Conservation (phyloP, 1,140 invertebrate genomes). For the Neodiprion lecontei region DNA sequence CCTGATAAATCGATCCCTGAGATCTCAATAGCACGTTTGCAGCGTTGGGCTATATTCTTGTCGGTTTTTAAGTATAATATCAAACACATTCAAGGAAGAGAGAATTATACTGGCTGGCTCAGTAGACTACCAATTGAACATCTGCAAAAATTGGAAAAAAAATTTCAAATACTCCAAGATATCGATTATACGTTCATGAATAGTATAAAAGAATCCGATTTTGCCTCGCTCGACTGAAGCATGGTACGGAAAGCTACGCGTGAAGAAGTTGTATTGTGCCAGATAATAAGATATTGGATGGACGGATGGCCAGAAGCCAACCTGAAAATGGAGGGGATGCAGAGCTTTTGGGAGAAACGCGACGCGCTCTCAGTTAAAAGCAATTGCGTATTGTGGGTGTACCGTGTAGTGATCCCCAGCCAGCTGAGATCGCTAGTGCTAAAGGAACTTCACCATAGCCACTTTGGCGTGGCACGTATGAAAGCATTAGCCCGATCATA, state of each 20-base stretch:
- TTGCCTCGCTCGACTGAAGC: background rate
- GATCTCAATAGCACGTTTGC: conserved; percentile 42
- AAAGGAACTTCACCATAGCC: conserved; percentile 48
- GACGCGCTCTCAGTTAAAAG: conserved; percentile 26
- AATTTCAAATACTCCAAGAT: background rate
- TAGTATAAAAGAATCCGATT: background rate
- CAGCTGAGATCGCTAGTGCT: conserved; percentile 36
- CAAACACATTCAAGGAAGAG: conserved; percentile 37
- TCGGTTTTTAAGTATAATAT: conserved; percentile 48
- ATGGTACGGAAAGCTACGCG: conserved; percentile 14
- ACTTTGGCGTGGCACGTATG: conserved; percentile 55
- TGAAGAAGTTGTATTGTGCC: conserved; percentile 2
- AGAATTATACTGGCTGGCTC: conserved; percentile 29
- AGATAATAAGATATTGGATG: conserved; percentile 12
- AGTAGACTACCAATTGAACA: conserved; percentile 14
- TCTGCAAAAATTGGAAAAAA: background rate
- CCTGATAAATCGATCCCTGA: conserved; percentile 37
- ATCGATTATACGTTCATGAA: background rate
- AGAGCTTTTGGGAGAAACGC: conserved; percentile 11
- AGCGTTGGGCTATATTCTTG: conserved; percentile 51
- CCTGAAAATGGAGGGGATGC: background rate
- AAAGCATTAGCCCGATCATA: conserved; percentile 51
- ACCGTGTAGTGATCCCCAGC: conserved; percentile 49
- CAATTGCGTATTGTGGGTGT: conserved; percentile 36
- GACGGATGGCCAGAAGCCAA: conserved; percentile 12